Base-by-base conservation (phyloP, 2,113 vertebrate species). In the Peucedramus taeniatus region DNA sequence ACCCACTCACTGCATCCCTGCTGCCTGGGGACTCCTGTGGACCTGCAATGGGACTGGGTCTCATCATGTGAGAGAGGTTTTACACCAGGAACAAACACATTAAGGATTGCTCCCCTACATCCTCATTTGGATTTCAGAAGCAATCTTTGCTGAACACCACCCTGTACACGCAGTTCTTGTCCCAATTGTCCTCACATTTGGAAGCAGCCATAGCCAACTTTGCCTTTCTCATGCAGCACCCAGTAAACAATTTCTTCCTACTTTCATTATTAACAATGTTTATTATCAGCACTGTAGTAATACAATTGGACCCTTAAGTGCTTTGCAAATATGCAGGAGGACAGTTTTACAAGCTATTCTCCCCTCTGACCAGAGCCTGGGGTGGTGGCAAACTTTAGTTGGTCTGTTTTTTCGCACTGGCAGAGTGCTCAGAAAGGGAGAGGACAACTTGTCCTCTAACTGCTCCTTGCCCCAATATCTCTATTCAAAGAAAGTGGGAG, bases 231-330 rank as follows among this genome's bases (percentile, higher is more conserved):
- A 23, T 42, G 33, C 54, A 90, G 50, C 45, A 68, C 39, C 50
- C 70, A 83, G 42, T 42, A 81, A 50, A 35, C 16, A 70, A 54
- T 71, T 90, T 65, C 68, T 77, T 83, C 64, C 86, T 75, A 18
- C 31, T 94, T 91, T 91, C 47, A 9, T 59, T 89, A 90, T 90
- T 81, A 81, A 30, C 72, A 66, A 19, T 92, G 86, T 89, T 92
- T 94, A 77, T 89, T 80, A 80, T 54, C 86, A 83, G 37, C 30
- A 13, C 56, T 63, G 59, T 8, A 63, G 68, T 33, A 70, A 77
- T 37, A 78, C 42, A 77, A 44, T 44, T 72, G 69, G 60, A 47
- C 9, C 42, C 68, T 83, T 63, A 81, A 92, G 35, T 78, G 56
- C n/a, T 83, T 85, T 89, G 39, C 76, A 93, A 93, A 74, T 26